A percentile compares a stretch with the other conserved stretches of the same genome.
Evolutionary conservation across 2,888 invertebrate species (phyloP).

Genomic region (Drosophila neoperkinsi): DNA sequence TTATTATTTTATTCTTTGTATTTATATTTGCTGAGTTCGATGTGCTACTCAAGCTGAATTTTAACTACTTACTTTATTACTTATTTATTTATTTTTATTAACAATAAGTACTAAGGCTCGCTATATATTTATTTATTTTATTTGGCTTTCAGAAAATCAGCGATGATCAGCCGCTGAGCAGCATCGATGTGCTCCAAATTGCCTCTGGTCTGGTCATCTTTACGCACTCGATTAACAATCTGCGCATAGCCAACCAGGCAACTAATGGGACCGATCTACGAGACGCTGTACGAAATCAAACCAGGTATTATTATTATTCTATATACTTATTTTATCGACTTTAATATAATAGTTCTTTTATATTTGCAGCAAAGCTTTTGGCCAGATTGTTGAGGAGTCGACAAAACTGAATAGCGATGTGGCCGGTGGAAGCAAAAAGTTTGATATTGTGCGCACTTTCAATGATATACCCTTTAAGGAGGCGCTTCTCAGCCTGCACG

Average conservation of each 20-base stretch:
- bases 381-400: conserved; percentile 52
- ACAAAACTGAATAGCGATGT: conserved; percentile 31
- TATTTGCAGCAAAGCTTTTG: conserved; percentile 41
- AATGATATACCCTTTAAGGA: conserved; percentile 82
- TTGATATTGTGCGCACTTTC: conserved; percentile 79
- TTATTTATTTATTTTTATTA: too few relatives aligned
- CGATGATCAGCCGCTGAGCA: conserved; percentile 66
- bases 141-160: conserved; percentile 56
- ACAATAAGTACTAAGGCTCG: too few relatives aligned
- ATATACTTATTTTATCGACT: neutral
- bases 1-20: too few relatives aligned
- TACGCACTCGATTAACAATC: conserved; percentile 80
- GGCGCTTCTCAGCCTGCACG: conserved; percentile 36
- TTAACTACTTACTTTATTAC: too few relatives aligned
- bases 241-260: conserved; percentile 72
- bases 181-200: conserved; percentile 71
- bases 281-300: conserved; percentile 62
- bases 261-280: conserved; percentile 66
- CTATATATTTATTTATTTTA: neutral
- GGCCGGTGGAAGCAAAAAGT: conserved; percentile 26
- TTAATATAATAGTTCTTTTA: neutral
- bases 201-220: conserved; percentile 78
- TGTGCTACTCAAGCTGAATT: too few relatives aligned
- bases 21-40: too few relatives aligned
- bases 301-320: conserved; percentile 45